Evolutionary conservation across 2,888 invertebrate genomes (phyloP), one percentile per base, ranked within the genome.

Genomic region (Antheraea assamensis): DNA sequence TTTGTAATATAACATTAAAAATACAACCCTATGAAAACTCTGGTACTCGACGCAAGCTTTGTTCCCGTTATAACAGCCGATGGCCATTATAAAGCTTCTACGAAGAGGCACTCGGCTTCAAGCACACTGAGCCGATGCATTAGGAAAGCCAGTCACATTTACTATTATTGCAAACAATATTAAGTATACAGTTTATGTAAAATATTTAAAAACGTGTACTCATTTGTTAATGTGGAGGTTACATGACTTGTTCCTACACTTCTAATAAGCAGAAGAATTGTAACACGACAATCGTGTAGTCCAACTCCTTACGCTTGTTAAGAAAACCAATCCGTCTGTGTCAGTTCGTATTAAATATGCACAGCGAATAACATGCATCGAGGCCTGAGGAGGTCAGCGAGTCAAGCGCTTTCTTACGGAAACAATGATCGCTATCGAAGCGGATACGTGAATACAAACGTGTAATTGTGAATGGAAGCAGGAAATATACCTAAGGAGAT

Each of bases 361-460:
- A n/a, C 68, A 35, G 68, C 21, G 68, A 35, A 35, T 35, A 68
- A 68, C 68, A 68, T 68, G 68, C 35, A 52, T 31, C 35, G 70
- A 31, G 70, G 73, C 27, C n/a, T 42, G 70, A 55, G 35, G 73
- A 70, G 78, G 78, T 78, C 78, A 78, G 71, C 75, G 75, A 75
- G 77, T 77, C 76, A 75, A 74, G 73, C 75, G 77, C 75, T 76
- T 74, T 74, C 78, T 74, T 75, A 75, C 76, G 77, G 79, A 78
- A 78, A 78, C 77, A 71, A 47, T 42, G 75, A 76, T 76, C 70
- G 73, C 74, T 77, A 78, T 78, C 77, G 70, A 74, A 55, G 72
- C 74, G 74, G 72, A 78, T 73, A 73, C 72, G 35, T 73, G 61
- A 71, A 58, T 71, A 55, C n/a, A n/a, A 68, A 68, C 31, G 55